Conservation (phyloP, 2,797 vertebrate genomes). For the Zalophus californianus region DNA sequence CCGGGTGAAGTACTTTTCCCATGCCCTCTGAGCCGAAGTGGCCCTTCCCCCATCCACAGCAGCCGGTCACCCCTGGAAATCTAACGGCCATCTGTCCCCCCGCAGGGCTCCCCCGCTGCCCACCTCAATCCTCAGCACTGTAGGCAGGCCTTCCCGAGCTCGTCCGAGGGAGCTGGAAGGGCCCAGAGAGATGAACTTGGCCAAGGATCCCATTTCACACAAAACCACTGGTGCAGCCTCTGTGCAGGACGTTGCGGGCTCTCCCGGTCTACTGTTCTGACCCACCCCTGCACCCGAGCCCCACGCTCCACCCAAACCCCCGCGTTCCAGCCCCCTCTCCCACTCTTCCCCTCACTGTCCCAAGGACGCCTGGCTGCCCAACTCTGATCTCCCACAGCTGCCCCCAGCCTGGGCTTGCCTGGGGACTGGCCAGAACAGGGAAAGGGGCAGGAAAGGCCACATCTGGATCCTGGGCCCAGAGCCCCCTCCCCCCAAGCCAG, state of each 20-base stretch:
- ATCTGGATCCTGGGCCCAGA: conserved; percentile 66
- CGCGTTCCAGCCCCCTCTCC: neutral
- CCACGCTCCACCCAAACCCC: neutral
- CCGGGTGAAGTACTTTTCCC: neutral
- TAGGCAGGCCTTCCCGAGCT: neutral
- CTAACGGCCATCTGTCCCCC: neutral
- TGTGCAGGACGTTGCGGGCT: neutral
- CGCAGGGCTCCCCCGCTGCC: neutral
- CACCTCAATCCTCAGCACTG: neutral
- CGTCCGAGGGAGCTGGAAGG: neutral
- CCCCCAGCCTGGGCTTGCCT: neutral
- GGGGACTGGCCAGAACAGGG: neutral
- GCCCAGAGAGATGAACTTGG: neutral
- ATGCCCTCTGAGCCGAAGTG: neutral
- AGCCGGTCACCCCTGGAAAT: neutral
- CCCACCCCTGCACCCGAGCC: neutral
- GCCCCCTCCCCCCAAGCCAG: conserved; percentile 68
- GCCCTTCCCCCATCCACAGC: neutral
- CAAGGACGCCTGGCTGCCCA: neutral
- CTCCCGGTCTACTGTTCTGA: neutral
- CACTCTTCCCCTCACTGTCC: neutral
- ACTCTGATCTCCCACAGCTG: neutral
- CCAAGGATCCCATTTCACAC: neutral
- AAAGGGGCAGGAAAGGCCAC: conserved; percentile 60
- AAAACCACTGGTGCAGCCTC: neutral